Evolutionary conservation across 2,888 invertebrate species (phyloP), one percentile per base, ranked within the genome.

Genomic region (Helobdella robusta): DNA sequence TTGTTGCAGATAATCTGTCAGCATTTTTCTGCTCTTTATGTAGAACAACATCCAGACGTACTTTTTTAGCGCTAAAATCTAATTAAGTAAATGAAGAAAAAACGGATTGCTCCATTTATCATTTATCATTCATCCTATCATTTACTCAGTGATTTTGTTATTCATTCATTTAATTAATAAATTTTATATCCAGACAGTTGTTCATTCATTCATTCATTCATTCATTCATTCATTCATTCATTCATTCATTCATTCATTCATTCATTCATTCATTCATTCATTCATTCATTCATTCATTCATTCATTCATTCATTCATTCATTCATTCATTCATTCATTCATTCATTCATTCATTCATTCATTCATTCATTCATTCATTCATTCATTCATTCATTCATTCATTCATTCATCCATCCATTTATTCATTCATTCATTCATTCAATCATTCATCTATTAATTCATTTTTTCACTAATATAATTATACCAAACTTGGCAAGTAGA

Each of bases 1-100:
- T 4, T 76, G 68, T 72, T 84, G 84, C 23, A 84, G 72, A 44
- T 76, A 74, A 50, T 72, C 73, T 50, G 81, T 80, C 25, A 83
- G 71, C 8, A 78, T 69, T 60, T 80, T 77, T 15, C 84, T 74
- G 79, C 83, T 83, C 11, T 76, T 74, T 6, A 83, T 78, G 66
- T 81, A 81, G 44, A 84, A 74, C 25, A 82, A 71, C 18, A 81
- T 80, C 4, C 78, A 72, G 1, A 81, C 71, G 71, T 79, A 83
- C 48, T 74, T 74, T 54, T 78, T 78, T 2, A 78, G 76, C 48
- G 82, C 79, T 54, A 79, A 74, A 8, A 82, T 75, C 81, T 83
- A 74, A 64, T 25, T 1, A 20, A 50, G 25, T 6, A 50, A 50
- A 23, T 50, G 25, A 50, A 50, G 5, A 50, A n/a, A 8, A 18